Evolutionary conservation across 1,140 invertebrate genomes (phyloP), one percentile per base, ranked within the genome.

Genomic region (Papilio glaucus): DNA sequence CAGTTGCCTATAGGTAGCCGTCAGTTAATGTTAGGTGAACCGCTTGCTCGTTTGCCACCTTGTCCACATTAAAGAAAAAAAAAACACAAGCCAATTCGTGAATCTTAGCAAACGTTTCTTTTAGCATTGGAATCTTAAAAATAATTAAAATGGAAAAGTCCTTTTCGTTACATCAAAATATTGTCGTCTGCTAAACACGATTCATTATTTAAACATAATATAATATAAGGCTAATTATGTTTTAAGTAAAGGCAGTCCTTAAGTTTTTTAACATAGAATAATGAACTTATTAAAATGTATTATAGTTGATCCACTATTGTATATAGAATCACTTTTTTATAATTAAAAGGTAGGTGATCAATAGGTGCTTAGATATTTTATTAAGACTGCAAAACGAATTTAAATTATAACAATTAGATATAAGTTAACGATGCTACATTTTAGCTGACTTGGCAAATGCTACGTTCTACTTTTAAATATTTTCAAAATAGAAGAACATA

Each of bases 321-420:
- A 65, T 75, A 75, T 72, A 75, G 68, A 74, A 75, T 26, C 41
- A 71, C 71, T 70, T 76, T 69, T 76, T 69, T 70, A 57, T 18
- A 42, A 72, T 73, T 75, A 75, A 73, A 67, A 63, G 53, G 42
- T 83, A 84, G 80, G 77, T 84, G 81, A 86, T 75, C 72, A 38
- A 85, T 89, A 89, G 89, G 86, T 90, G 89, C 89, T 89, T 89
- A 86, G 82, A 77, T 85, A 77, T 85, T 77, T 80, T 85, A 83
- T 79, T 85, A 89, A 90, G 90, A 92, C 88, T 92, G 90, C 78
- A 72, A 85, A 77, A 89, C 90, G 90, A 92, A 92, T 92, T 92
- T 92, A 92, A 90, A 89, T 86, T 86, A 86, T 84, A 83, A 45
- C 37, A 74, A 69, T 24, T 87, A 86, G 77, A 74, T 72, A 73